These are phyloP conservation scores for Diplodus sargus DNA, from an alignment of 2,797 vertebrate genomes.

Conservation along the genomic window DNA sequence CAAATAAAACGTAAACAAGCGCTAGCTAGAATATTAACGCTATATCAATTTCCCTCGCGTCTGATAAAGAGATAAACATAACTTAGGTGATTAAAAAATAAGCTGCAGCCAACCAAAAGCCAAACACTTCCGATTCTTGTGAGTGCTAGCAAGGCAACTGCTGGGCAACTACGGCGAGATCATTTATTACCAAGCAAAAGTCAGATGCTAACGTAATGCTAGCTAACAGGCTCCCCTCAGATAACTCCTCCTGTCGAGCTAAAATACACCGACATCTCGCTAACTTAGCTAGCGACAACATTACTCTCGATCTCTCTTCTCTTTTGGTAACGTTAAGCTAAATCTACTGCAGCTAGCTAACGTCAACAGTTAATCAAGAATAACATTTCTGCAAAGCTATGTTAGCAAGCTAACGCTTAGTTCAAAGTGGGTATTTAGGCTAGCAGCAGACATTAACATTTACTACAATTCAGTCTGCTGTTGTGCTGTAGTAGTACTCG, in stretches of 20 bases:
- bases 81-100: not conserved
- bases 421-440: not conserved
- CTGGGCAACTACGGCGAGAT: not conserved
- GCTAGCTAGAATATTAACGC: not conserved
- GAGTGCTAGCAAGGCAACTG: not conserved
- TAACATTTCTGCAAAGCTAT: conserved; percentile 12
- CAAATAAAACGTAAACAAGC: not conserved
- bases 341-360: conserved; percentile 37
- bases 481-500: not conserved
- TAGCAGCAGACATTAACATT: not conserved
- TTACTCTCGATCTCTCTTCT: not conserved
- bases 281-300: not conserved
- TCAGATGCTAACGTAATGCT: not conserved
- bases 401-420: conserved; percentile 19
- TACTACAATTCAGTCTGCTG: not conserved
- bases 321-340: not conserved
- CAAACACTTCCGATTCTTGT: not conserved
- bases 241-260: not conserved
- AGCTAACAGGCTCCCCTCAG: not conserved
- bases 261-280: too few relatives aligned
- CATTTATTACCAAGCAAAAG: not conserved
- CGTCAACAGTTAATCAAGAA: conserved; percentile 28
- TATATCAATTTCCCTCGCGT: not conserved
- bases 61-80: not conserved
- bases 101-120: not conserved